Conservation (phyloP, 1,140 invertebrate genomes). For the Trypoxylus dichotomus region DNA sequence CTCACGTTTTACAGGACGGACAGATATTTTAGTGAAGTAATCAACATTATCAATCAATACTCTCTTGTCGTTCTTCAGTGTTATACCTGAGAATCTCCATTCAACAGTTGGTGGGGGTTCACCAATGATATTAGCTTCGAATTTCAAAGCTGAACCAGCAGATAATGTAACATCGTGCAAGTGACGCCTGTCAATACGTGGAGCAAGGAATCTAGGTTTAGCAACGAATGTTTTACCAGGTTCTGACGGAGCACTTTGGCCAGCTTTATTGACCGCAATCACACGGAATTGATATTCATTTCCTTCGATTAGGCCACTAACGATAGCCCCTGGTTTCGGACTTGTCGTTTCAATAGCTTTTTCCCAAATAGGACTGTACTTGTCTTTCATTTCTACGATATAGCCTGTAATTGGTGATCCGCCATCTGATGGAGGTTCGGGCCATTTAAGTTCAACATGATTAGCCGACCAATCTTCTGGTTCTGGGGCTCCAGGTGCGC, state of each 20-base stretch:
- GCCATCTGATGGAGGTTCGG: constrained; percentile 79
- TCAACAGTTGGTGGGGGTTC: constrained; percentile 89
- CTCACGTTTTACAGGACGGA: constrained; percentile 75
- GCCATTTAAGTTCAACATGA: constrained; percentile 87
- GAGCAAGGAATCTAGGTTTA: constrained; percentile 88
- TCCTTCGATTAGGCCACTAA: constrained; percentile 90
- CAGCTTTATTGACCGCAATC: constrained; percentile 93
- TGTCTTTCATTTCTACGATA: constrained; percentile 96
- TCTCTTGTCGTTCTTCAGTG: constrained; percentile 58
- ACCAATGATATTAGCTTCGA: constrained; percentile 88
- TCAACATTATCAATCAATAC: constrained; percentile 81
- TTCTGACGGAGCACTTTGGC: constrained; percentile 85
- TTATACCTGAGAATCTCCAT: constrained; percentile 76
- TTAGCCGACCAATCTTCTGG: constrained; percentile 90
- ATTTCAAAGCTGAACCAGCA: constrained; percentile 89
- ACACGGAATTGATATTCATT: constrained; percentile 99
- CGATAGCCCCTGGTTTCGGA: constrained; percentile 69
- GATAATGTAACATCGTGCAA: constrained; percentile 86
- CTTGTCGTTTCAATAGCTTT: constrained; percentile 81
- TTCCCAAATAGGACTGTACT: constrained; percentile 91
- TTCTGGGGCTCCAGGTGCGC: constrained; percentile 83
- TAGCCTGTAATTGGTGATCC: constrained; percentile 92
- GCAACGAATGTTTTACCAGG: constrained; percentile 87
- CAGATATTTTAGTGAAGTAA: constrained; percentile 85
- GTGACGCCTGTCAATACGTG: constrained; percentile 93